Evolutionary conservation across 2,888 invertebrate species (phyloP).

Genomic region (Cecidostiba fungosa): DNA sequence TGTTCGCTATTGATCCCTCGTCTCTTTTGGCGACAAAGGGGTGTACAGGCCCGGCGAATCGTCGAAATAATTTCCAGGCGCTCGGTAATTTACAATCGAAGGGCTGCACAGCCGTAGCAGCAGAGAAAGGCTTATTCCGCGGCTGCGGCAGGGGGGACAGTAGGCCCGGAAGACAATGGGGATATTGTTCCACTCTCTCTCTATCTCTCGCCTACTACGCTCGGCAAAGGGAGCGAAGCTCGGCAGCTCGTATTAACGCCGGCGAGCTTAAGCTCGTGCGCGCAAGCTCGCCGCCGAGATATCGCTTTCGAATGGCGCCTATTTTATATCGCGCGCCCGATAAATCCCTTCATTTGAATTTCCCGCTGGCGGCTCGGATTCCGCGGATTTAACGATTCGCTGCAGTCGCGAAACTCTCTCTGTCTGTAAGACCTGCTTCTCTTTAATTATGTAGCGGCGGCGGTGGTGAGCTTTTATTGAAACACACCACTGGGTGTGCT

Average conservation of each 20-base stretch:
- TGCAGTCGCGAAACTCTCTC: constrained; percentile 26
- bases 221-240: constrained; percentile 42
- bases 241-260: constrained; percentile 47
- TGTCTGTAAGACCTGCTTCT: neutral
- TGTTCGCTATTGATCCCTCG: constrained; percentile 66
- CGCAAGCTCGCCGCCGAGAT: constrained; percentile 31
- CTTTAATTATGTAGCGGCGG: constrained; percentile 39
- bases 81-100: constrained; percentile 71
- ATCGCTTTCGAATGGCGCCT: constrained; percentile 54
- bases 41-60: constrained; percentile 65
- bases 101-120: constrained; percentile 25
- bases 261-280: constrained; percentile 42
- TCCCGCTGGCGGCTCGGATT: constrained; percentile 43
- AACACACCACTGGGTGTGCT: constrained; percentile 34
- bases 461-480: constrained; percentile 34
- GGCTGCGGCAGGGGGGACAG: constrained; percentile 58
- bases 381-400: constrained; percentile 47
- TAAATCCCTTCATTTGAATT: constrained; percentile 58
- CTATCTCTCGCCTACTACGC: neutral
- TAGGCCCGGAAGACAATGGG: constrained; percentile 58
- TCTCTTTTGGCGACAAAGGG: constrained; percentile 59
- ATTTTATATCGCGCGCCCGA: constrained; percentile 56
- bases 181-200: constrained; percentile 16
- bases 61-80: constrained; percentile 72
- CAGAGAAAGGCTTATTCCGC: constrained; percentile 55